Base-by-base conservation (phyloP, 2,888 invertebrate species). In the Epirrhoe tristata region DNA sequence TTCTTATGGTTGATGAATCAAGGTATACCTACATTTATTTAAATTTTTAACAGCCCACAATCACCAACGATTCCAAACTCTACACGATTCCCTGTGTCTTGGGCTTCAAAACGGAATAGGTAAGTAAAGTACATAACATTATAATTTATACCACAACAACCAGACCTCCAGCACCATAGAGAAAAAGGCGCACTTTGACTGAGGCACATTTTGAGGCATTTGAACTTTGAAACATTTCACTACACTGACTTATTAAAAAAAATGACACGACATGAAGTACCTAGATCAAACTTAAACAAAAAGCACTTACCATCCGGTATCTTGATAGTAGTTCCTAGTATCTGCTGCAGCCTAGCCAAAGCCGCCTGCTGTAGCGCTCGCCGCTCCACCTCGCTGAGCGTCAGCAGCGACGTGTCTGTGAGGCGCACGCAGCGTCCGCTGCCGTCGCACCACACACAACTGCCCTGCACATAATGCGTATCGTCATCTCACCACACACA, bases 301-400 rank as follows among this genome's bases (percentile, higher is more conserved):
- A 55, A 57, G 14, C 6, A 55, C 93, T 93, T 83, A 98, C 98
- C 98, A 93, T 96, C 96, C 58, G 98, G 98, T 83, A 97, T 95
- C 88, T 96, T 95, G 81, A 98, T 95, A 71, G 95, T 93, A 72
- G 97, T 96, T 46, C 98, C 98, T 36, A 98, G 95, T 90, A 98
- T 94, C 76, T 97, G 97, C 85, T 97, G 97, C 66, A 98, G 95
- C 85, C 97, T 96, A 24, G 97, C 97, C 39, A 98, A 93, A 0
- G 98, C 98, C 56, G 98, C 96, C 82, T 97, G 96, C 91, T 97
- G 97, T 69, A 98, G 94, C 60, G 97, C 96, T 73, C 96, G 94
- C 67, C 97, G 92, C 90, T 98, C 98, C 74, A 97, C 94, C 79
- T 97, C 97, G 77, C 95, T 96, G 71, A 98, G 94, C 56, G 96